Percentiles rank a stretch among this genome's conserved stretches.
phyloP scores from a whole-genome alignment of 2,113 vertebrate species.

The Panthera tigris region DNA sequence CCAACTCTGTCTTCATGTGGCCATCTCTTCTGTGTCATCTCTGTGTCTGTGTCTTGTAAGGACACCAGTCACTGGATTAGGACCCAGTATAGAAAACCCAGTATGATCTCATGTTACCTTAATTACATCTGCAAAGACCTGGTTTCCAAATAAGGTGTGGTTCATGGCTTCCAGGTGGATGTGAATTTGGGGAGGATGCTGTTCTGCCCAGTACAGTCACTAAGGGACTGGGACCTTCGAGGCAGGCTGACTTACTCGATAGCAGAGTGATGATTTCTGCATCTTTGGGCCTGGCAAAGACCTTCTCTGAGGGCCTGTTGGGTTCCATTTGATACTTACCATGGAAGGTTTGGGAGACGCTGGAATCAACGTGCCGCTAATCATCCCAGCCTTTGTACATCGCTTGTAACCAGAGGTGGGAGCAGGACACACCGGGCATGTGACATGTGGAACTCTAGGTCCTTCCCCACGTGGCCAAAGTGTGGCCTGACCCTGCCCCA shows the following conservation, averaged over 20 bases:
- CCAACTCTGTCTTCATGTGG: neutral
- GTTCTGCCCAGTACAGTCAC: neutral
- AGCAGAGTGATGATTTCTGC: neutral
- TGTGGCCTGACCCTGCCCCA: neutral
- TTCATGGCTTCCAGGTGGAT: neutral
- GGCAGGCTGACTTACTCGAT: neutral
- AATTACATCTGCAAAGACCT: neutral
- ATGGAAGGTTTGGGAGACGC: neutral
- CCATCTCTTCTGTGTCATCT: neutral
- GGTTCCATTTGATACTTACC: neutral
- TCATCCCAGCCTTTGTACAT: neutral
- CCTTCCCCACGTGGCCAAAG: neutral
- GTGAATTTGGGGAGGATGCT: neutral
- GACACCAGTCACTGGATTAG: neutral
- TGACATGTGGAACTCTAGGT: neutral
- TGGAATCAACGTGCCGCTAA: neutral
- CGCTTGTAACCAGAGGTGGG: accelerated
- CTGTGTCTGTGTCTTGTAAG: neutral
- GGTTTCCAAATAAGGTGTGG: neutral
- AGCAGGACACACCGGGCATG: neutral
- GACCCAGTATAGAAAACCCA: neutral
- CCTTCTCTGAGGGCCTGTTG: neutral
- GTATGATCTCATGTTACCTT: neutral
- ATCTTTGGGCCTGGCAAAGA: neutral
- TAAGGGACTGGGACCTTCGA: neutral